These are phyloP conservation scores for Microplitis manilae DNA, from an alignment of 2,888 invertebrate genomes.

Conservation along the genomic window DNA sequence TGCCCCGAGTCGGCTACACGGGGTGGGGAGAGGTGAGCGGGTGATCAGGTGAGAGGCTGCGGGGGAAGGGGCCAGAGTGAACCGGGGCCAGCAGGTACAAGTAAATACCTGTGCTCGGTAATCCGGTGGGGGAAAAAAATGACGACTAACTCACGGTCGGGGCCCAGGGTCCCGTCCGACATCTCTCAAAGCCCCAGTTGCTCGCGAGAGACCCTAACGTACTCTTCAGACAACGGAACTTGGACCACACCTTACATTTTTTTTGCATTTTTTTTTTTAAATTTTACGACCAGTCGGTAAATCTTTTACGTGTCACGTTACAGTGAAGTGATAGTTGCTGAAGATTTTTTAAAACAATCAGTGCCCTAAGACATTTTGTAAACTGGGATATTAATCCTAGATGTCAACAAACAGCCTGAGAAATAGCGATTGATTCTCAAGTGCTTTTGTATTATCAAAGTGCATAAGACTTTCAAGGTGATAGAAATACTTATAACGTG, in stretches of 20 bases:
- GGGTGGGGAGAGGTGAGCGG: constrained; percentile 23
- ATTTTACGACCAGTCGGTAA: not conserved
- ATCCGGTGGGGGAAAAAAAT: constrained; percentile 45
- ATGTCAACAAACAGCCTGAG: no score
- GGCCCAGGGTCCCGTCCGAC: constrained; percentile 63
- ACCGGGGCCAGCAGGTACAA: constrained; percentile 53
- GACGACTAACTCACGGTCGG: constrained; percentile 57
- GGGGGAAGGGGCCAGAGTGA: constrained; percentile 26
- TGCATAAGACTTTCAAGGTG: no score
- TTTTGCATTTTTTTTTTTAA: not conserved
- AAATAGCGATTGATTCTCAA: constrained; percentile 3
- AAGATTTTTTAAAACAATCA: no score
- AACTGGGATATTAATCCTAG: no score
- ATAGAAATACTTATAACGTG: not conserved
- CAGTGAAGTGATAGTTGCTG: no score
- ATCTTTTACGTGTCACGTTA: no score
- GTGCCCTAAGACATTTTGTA: no score
- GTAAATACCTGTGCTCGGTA: constrained; percentile 43
- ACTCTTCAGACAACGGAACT: constrained; percentile 38
- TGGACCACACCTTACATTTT: constrained; percentile 31
- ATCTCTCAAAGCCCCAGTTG: constrained; percentile 65
- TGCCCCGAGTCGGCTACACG: not conserved
- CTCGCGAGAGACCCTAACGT: constrained; percentile 61
- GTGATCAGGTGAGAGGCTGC: no score
- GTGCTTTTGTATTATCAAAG: not conserved